phyloP scores from a whole-genome alignment of 2,113 vertebrate species.

The Stercorarius parasiticus region DNA sequence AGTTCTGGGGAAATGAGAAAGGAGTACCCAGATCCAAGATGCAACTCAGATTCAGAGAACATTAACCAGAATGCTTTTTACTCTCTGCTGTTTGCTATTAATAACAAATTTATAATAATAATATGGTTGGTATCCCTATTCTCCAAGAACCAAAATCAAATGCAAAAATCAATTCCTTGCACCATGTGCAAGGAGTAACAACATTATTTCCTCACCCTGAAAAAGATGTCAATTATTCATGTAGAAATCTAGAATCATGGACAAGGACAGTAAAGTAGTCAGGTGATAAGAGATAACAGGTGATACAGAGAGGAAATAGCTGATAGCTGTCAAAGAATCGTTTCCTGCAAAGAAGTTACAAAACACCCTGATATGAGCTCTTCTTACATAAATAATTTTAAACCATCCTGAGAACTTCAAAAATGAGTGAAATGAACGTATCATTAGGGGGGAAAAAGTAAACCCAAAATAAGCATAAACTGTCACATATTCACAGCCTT shows the following conservation, averaged over 20 bases:
- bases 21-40: not conserved
- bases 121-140: not conserved
- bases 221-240: not conserved
- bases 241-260: not conserved
- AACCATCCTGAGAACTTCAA: not conserved
- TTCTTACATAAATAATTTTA: not conserved
- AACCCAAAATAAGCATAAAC: not conserved
- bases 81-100: not conserved
- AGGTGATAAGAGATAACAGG: not conserved
- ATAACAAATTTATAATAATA: not conserved
- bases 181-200: not conserved
- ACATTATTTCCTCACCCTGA: not conserved
- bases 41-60: not conserved
- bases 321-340: not conserved
- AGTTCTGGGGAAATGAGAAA: not conserved
- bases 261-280: not conserved
- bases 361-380: not conserved
- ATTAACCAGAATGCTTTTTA: not conserved
- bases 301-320: not conserved
- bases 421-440: not conserved
- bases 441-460: not conserved
- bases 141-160: not conserved
- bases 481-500: not conserved
- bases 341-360: not conserved
- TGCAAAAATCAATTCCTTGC: not conserved